A percentile compares a stretch with the other conserved stretches of the same genome.
These are phyloP conservation scores for Zele albiditarsus DNA, from an alignment of 2,888 invertebrate genomes.

Conservation along the genomic window DNA sequence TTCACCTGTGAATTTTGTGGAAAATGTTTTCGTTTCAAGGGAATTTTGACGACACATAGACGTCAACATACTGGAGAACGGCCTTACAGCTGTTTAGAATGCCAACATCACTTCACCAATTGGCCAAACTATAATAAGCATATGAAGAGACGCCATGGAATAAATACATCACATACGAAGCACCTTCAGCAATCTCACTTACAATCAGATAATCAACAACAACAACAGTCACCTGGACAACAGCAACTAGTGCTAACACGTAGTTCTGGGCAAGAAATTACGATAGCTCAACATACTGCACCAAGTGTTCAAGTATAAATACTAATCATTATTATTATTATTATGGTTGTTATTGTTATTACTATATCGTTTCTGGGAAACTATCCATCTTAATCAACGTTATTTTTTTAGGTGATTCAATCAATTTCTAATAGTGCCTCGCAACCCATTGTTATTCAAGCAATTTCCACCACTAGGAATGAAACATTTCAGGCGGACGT, in stretches of 20 bases:
- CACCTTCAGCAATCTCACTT: constrained; percentile 57
- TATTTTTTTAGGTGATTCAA: constrained; percentile 62
- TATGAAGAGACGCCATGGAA: constrained; percentile 83
- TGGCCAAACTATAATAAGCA: constrained; percentile 90
- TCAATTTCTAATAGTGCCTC: constrained; percentile 61
- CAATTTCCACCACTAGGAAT: constrained; percentile 59
- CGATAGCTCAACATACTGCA: constrained; percentile 46
- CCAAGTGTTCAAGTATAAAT: constrained; percentile 45
- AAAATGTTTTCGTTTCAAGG: constrained; percentile 84
- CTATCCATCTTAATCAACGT: not conserved
- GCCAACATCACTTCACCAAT: constrained; percentile 84
- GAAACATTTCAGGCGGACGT: constrained; percentile 63
- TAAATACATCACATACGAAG: constrained; percentile 75
- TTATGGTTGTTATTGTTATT: constrained; percentile 27
- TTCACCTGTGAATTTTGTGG: constrained; percentile 84
- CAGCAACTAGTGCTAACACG: constrained; percentile 40
- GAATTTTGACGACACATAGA: constrained; percentile 83
- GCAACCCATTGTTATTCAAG: constrained; percentile 68
- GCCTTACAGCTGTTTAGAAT: constrained; percentile 83
- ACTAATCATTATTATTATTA: constrained; percentile 25
- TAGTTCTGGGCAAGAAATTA: constrained; percentile 28
- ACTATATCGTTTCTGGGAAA: constrained; percentile 29
- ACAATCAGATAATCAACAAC: constrained; percentile 41
- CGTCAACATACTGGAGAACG: constrained; percentile 80
- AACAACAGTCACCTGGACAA: constrained; percentile 30